Conservation (phyloP, 1,140 invertebrate species). For the Lethrus apterus region DNA sequence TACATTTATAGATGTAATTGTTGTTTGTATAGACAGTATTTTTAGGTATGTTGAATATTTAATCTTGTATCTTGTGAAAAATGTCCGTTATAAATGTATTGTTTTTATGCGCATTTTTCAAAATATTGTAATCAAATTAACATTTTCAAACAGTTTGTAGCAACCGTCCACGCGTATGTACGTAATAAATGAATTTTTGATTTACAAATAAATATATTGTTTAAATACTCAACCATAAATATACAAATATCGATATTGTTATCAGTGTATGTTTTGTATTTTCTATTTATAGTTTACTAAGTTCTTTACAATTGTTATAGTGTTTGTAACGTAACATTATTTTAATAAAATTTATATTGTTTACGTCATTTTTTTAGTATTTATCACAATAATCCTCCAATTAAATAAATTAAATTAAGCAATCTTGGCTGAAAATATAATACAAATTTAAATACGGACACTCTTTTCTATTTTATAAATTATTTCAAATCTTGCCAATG, state of each 20-base stretch:
- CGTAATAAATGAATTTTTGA: not conserved
- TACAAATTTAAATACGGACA: not conserved
- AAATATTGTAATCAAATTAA: slow-evolving; percentile 9
- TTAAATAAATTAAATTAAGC: not conserved
- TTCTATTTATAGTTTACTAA: slow-evolving; percentile 7
- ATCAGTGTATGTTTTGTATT: not conserved
- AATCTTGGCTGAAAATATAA: not conserved
- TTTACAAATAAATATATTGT: slow-evolving; percentile 1
- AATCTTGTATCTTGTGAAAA: not conserved
- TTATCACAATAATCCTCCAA: not conserved
- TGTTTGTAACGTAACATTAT: slow-evolving; percentile 8
- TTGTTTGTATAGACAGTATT: not conserved
- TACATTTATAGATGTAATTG: not conserved
- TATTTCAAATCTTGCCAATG: too few relatives aligned
- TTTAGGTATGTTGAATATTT: not conserved
- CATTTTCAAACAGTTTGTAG: not conserved
- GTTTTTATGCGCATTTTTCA: not conserved
- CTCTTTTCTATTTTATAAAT: not conserved
- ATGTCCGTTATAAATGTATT: not conserved
- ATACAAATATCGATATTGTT: not conserved
- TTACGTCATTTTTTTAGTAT: slow-evolving; percentile 3
- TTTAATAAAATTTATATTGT: slow-evolving; percentile 17
- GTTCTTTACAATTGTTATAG: slow-evolving; percentile 8
- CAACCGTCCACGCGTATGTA: too few relatives aligned
- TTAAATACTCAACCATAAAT: not conserved